Evolutionary conservation across 1,140 invertebrate genomes (phyloP), one percentile per base, ranked within the genome.

Genomic region (Paraescarpia echinospica): DNA sequence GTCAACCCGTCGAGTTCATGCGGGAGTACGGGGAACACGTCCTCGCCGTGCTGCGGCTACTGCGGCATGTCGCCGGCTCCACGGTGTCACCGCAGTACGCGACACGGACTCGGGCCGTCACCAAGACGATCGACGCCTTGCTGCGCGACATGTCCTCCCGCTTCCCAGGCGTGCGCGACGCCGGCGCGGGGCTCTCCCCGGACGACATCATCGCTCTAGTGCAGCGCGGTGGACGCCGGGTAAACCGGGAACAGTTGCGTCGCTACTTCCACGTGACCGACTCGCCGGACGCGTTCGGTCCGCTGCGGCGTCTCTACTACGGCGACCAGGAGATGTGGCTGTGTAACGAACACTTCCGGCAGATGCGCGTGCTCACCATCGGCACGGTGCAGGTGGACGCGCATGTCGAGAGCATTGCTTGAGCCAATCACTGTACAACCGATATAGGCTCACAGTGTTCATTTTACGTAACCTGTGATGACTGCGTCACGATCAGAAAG

Each of bases 281-380:
- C 89, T 34, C 51, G 34, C 92, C 93, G 0, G 88, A 90, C 31
- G 35, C 34, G 35, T 93, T 93, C 91, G 93, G 93, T 2, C 89
- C 89, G 27, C 51, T 93, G 1, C 33, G 59, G 31, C 89, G 93
- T 31, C 77, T 93, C 27, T 35, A 35, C 27, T 93, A 93, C 89
- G 89, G 89, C 18, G 92, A 93, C 33, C 34, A 93, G 51, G 35
- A 59, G 9, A 35, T 93, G 35, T 93, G 93, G 93, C 34, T 93
- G 34, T 93, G 93, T 77, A 59, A 89, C 34, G 92, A 93, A n/a
- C 93, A 93, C 48, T 93, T 91, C 92, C 90, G 90, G 27, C 92
- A 93, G 35, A 51, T 93, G 77, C 34, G 90, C 22, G 34, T 35
- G 35, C 35, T 93, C n/a, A 93, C 92, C n/a, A 33, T 77, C 12